A percentile compares a stretch with the other conserved stretches of the same genome.
These are phyloP conservation scores for Pyrgilauda ruficollis DNA, from an alignment of 2,113 vertebrate species.

Conservation along the genomic window DNA sequence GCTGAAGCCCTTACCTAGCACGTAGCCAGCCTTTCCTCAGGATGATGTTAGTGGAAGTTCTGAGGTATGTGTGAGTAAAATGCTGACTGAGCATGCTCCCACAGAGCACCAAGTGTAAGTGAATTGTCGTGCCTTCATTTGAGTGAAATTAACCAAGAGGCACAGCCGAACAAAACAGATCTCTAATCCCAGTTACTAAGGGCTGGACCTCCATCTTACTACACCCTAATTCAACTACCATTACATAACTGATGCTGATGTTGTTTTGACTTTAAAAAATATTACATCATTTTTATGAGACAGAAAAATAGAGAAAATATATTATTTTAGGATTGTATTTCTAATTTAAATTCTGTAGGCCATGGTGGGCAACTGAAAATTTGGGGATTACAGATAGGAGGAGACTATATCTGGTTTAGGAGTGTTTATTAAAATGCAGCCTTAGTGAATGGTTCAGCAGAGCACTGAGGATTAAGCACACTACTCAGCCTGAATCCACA, in stretches of 20 bases:
- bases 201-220: not conserved
- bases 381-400: not conserved
- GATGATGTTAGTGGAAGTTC: not conserved
- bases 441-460: not conserved
- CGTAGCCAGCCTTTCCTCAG: not conserved
- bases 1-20: not conserved
- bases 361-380: not conserved
- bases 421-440: not conserved
- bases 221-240: not conserved
- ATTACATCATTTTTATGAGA: not conserved
- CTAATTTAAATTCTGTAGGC: not conserved
- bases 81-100: not conserved
- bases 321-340: not conserved
- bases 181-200: not conserved
- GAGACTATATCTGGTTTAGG: not conserved
- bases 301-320: not conserved
- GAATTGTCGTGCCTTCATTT: not conserved
- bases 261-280: not conserved
- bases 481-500: not conserved
- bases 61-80: not conserved
- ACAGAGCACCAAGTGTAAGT: rapidly evolving
- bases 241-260: not conserved
- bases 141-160: not conserved
- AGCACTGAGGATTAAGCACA: not conserved
- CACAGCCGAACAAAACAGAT: rapidly evolving